Base-by-base conservation (phyloP, 2,113 vertebrate genomes). In the Sclerurus mexicanus region DNA sequence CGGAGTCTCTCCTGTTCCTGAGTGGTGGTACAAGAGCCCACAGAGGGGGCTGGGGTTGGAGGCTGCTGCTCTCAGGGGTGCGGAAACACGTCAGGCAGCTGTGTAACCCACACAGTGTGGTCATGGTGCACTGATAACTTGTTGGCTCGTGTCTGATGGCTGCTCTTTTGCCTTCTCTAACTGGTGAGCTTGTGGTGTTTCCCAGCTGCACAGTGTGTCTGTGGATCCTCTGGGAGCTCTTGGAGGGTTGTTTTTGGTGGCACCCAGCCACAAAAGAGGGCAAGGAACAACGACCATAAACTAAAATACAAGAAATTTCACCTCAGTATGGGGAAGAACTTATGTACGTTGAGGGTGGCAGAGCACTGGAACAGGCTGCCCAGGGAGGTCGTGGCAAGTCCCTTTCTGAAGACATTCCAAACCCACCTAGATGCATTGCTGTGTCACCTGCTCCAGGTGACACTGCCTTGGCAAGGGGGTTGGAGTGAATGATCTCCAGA, bases 101-200 rank as follows among this genome's bases (percentile, higher is more conserved):
- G 1, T 27, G 31, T 25, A 12, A 39, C 33, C 20, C 2, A 0
- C 40, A 7, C 1, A 0, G 0, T 3, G 33, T n/a, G 50, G 4
- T 44, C 4, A 1, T 12, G 6, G 64, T 66, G 27, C 37, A 4
- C 69, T 6, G 4, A 27, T 13, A 21, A 33, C 23, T 52, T 31
- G 30, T 47, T 25, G 11, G 24, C 83, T 63, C 25, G 0, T 16
- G 21, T 46, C 35, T 1, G 2, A 9, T 49, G 14, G 14, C 8
- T 0, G 0, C 47, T 58, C 20, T 31, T 75, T 49, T 22, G 4
- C 67, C 39, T 83, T 79, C 44, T 13, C 9, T 58, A 3, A 19
- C 31, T 10, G 37, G 6, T 25, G 33, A n/a, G 7, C 4, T 28
- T 31, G 9, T 30, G 0, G 0, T 20, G 17, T 60, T 78, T 74